Evolutionary conservation across 1,140 invertebrate species (phyloP).

Genomic region (Colletes latitarsis): DNA sequence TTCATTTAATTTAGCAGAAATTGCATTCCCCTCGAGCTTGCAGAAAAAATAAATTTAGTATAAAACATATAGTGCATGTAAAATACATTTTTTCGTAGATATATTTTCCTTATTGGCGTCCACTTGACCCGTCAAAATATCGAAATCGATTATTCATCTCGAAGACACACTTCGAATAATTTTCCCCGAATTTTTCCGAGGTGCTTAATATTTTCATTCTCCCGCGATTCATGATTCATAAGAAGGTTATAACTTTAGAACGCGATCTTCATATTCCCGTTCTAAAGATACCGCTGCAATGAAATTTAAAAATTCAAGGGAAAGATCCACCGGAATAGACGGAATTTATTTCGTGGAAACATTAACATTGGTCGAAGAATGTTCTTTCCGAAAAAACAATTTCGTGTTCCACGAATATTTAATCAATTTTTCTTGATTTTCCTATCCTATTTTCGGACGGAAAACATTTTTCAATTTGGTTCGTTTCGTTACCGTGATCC

Average conservation of each 20-base stretch:
- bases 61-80: too few species aligned
- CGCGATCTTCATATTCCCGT: not conserved
- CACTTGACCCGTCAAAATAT: not conserved
- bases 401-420: too few species aligned
- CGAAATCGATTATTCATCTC: not conserved
- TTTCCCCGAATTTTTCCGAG: not conserved
- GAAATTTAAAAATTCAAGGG: not conserved
- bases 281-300: not conserved
- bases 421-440: too few species aligned
- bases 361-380: too few species aligned
- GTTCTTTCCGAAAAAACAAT: too few species aligned
- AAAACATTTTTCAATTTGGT: too few species aligned
- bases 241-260: slow-evolving; percentile 5
- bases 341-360: too few species aligned
- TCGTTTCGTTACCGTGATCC: too few species aligned
- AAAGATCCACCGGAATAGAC: not conserved
- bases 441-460: too few species aligned
- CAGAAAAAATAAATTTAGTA: too few species aligned
- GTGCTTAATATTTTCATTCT: not conserved
- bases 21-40: not conserved
- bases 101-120: not conserved
- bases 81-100: not conserved
- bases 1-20: not conserved
- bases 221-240: not conserved
- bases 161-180: too few species aligned